These are phyloP conservation scores for Isichthys henryi DNA, from an alignment of 2,113 vertebrate species.

Conservation along the genomic window DNA sequence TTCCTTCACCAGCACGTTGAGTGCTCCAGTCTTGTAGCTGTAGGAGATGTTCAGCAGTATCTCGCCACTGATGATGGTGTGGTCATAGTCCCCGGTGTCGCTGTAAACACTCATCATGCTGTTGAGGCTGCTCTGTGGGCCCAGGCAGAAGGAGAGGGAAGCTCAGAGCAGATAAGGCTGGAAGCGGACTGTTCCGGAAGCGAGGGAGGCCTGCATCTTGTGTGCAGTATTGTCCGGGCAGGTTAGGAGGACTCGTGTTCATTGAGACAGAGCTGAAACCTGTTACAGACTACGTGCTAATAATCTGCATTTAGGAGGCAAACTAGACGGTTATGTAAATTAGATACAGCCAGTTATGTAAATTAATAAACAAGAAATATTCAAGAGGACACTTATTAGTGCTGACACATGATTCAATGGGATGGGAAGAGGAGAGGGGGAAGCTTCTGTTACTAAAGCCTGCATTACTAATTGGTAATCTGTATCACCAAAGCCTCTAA, in stretches of 20 bases:
- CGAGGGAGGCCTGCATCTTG: background rate
- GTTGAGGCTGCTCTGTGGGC: conserved; percentile 82
- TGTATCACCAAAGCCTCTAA: background rate
- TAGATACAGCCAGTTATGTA: background rate
- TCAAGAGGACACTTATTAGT: conserved; percentile 3
- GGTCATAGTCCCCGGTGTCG: conserved; percentile 92
- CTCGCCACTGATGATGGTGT: conserved; percentile 84
- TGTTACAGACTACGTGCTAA: background rate
- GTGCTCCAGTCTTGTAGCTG: conserved; percentile 90
- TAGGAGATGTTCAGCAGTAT: conserved; percentile 85
- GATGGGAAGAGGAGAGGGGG: background rate
- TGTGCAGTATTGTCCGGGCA: background rate
- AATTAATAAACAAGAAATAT: conserved; percentile 4
- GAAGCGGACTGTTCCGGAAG: background rate
- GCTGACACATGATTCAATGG: background rate
- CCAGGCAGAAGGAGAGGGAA: background rate
- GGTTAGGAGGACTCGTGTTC: background rate
- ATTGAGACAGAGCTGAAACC: background rate
- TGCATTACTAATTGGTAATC: background rate
- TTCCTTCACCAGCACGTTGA: conserved; percentile 82
- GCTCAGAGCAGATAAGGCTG: background rate
- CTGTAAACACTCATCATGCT: conserved; percentile 93
- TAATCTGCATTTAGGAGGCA: background rate
- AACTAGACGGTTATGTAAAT: background rate
- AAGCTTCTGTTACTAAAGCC: background rate